Base-by-base conservation (phyloP, 2,113 vertebrate species). In the Anolis sagrei region DNA sequence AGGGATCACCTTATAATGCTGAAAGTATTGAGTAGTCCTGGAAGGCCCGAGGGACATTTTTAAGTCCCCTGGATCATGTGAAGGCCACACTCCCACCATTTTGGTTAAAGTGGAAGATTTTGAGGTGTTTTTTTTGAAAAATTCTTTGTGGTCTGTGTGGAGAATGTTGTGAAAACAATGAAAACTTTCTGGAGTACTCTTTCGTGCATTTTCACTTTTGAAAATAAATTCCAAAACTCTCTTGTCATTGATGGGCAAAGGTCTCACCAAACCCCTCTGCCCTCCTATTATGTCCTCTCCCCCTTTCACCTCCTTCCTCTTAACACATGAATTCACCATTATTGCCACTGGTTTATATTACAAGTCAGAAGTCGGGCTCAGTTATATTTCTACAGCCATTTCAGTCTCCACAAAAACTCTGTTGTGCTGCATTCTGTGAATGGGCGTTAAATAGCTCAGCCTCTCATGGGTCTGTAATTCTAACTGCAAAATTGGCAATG, bases 391-490 rank as follows among this genome's bases (percentile, higher is more conserved):
- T 82, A n/a, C 49, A 69, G 72, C 79, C 34, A 76, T 78, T 76
- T 82, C 48, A 72, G 32, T 79, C 44, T 34, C 49, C 79, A 34
- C 32, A 76, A 68, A 64, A 82, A 48, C 51, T 82, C 10, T 76
- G 72, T 72, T 0, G 0, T 75, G 81, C 51, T 39, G 68, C 13
- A 88, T 83, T 87, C 82, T 78, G 84, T 82, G 83, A 91, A 68
- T 74, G 58, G 81, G 70, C 0, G 0, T 68, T 76, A 0, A 2
- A 82, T 87, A 76, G 73, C 83, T 76, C 84, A 0, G 0, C 73
- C 51, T 51, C 0, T 44, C 88, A 34, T 7, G 82, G 90, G 68
- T 90, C 88, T 89, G 90, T 0, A 1, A 89, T 77, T 91, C 87
- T 2, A 0, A 84, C 0, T 0, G 86, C 87, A 92, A 84, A 87